Evolutionary conservation across 2,797 vertebrate genomes (phyloP).

Genomic region (Hemibagrus guttatus): DNA sequence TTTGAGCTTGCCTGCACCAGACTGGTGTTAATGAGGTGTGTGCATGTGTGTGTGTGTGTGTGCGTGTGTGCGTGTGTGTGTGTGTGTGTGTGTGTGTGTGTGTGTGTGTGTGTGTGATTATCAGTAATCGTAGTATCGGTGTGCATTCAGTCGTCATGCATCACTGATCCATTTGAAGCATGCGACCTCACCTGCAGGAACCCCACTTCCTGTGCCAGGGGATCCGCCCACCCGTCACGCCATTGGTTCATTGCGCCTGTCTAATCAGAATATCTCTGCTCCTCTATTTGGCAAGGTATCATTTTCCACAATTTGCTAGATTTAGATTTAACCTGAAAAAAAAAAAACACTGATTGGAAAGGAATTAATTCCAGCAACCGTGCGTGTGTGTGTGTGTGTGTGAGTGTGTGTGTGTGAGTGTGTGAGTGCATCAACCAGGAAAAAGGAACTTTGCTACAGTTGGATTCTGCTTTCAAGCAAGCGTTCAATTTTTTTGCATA

Average conservation of each 20-base stretch:
- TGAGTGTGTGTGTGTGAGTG: too few species aligned
- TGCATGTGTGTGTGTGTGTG: conserved; percentile 35
- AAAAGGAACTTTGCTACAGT: conserved; percentile 64
- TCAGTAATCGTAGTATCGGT: conserved; percentile 55
- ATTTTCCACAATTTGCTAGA: conserved; percentile 97
- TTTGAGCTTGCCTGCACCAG: conserved; percentile 48
- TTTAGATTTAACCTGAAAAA: conserved; percentile 95
- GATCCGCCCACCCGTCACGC: conserved; percentile 47
- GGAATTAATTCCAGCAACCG: conserved; percentile 91
- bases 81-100: conserved; percentile 43
- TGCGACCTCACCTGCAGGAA: conserved; percentile 59
- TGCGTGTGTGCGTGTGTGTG: too few species aligned
- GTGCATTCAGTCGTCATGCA: conserved; percentile 56
- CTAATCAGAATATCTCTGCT: conserved; percentile 94
- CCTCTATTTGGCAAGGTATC: conserved; percentile 95
- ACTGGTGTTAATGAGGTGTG: conserved; percentile 55
- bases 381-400: too few species aligned
- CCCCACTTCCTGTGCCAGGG: conserved; percentile 54
- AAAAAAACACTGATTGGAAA: conserved; percentile 92
- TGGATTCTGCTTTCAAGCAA: not conserved
- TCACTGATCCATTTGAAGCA: conserved; percentile 52
- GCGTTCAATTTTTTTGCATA: not conserved
- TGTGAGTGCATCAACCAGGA: conserved; percentile 73
- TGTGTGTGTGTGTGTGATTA: conserved; percentile 47
- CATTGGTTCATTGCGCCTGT: conserved; percentile 76